Base-by-base conservation (phyloP, 2,888 invertebrate species). In the Lasioglossum lativentre region DNA sequence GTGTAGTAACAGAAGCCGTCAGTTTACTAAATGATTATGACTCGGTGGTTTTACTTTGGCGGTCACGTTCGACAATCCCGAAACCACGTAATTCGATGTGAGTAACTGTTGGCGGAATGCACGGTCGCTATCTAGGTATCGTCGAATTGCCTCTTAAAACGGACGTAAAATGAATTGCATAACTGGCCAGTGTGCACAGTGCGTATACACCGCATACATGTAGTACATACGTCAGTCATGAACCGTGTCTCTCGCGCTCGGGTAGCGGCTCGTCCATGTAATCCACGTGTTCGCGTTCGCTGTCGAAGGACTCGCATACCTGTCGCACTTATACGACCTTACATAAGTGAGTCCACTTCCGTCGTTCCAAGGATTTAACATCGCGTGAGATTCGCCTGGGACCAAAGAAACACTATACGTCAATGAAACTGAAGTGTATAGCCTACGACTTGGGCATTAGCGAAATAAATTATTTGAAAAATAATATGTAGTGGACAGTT, bases 101-200 rank as follows among this genome's bases (percentile, higher is more conserved):
- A 47, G 59, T 74, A 27, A 74, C 72, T 47, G 52, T 30, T 6
- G 80, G 23, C n/a, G 73, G 79, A 75, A 80, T 68, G 68, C 8
- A 14, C 71, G 80, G 74, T 82, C 86, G 87, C 68, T 74, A 74
- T 82, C 71, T 68, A 76, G 68, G 68, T 75, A 63, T 47, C 66
- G 79, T 84, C 79, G 76, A 77, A 86, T 82, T 75, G 86, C 73
- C 79, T 81, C 80, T 89, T 88, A 80, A 87, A 86, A 68, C 47
- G 86, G 79, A 70, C 82, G 45, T 89, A 86, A 89, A 89, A 80
- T 82, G 84, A 89, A 89, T 89, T 89, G 84, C 84, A 88, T 88
- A 86, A 89, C 84, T 68, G 73, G 72, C 52, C 42, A 66, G 83
- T 10, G 47, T 34, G 19, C 40, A 75, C 34, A 73, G 71, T 59